phyloP scores from a whole-genome alignment of 1,140 invertebrate genomes.

The Drosophila sp. region DNA sequence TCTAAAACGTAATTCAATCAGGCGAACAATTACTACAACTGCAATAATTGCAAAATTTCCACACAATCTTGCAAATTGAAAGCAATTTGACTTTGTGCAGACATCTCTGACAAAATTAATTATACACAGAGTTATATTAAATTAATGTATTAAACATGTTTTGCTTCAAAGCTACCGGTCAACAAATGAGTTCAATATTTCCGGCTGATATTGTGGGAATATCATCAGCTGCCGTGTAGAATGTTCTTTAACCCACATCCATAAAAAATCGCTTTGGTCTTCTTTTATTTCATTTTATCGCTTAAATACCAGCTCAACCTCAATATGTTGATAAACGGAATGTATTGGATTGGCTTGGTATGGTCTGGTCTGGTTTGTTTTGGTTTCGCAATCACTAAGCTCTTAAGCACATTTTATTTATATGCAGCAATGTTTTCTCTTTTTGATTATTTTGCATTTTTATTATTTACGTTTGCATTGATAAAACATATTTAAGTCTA shows the following conservation, averaged over 20 bases:
- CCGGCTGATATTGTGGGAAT: too few species aligned
- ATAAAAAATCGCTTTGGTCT: constrained; percentile 4
- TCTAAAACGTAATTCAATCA: too few species aligned
- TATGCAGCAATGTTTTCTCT: constrained; percentile 37
- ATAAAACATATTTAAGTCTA: constrained; percentile 62
- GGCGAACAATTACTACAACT: background rate
- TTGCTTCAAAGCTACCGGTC: too few species aligned
- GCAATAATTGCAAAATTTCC: background rate
- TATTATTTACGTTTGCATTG: constrained; percentile 45
- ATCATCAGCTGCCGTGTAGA: too few species aligned
- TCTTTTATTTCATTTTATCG: constrained; percentile 23
- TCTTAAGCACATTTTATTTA: constrained; percentile 76
- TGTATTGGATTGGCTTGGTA: constrained; percentile 6
- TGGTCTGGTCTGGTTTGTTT: constrained; percentile 9
- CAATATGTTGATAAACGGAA: constrained; percentile 23
- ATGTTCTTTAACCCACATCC: too few species aligned
- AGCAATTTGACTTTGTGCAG: constrained; percentile 2
- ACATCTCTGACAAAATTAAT: too few species aligned
- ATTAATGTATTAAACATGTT: too few species aligned
- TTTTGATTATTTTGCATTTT: constrained; percentile 21
- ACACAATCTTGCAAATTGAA: constrained; percentile 3
- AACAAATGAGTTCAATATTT: too few species aligned
- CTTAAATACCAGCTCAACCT: background rate
- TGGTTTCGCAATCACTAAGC: constrained; percentile 56
- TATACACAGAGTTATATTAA: too few species aligned